These are phyloP conservation scores for Leptobrachium leishanense DNA, from an alignment of 2,113 vertebrate genomes.

Conservation along the genomic window DNA sequence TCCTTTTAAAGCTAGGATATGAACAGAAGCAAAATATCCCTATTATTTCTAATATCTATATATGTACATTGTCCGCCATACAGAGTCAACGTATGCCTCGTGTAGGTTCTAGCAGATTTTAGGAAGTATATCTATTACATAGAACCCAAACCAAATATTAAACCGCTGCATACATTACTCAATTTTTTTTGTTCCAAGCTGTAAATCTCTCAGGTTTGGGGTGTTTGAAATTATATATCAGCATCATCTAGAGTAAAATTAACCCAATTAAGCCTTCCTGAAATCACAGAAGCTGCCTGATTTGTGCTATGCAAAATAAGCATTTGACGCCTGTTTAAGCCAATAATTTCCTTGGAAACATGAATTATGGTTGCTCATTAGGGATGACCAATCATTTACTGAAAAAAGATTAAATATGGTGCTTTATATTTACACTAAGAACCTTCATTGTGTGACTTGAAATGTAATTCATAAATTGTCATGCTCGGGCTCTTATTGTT, in stretches of 20 bases:
- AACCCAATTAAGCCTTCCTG: constrained; percentile 26
- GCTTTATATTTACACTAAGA: no score
- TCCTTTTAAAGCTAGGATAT: no score
- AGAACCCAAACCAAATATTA: background rate
- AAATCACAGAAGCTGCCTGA: constrained; percentile 27
- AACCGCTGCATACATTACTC: background rate
- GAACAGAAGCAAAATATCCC: no score
- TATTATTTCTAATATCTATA: no score
- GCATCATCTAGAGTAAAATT: background rate
- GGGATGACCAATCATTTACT: no score
- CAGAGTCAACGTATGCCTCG: no score
- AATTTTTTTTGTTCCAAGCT: background rate
- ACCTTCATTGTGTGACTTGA: no score
- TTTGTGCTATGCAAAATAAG: background rate
- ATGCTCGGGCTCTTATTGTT: background rate
- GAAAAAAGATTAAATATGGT: no score
- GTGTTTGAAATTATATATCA: constrained; percentile 22
- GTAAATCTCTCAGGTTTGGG: constrained; percentile 13
- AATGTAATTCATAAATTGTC: no score
- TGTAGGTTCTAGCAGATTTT: background rate
- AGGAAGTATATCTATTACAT: constrained; percentile 9
- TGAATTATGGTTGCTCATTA: no score
- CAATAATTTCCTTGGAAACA: background rate
- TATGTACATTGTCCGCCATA: no score
- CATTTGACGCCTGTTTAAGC: background rate